These are phyloP conservation scores for Bolinopsis microptera DNA, from an alignment of 37 sponge, comb jelly and placozoan genomes.

Conservation along the genomic window DNA sequence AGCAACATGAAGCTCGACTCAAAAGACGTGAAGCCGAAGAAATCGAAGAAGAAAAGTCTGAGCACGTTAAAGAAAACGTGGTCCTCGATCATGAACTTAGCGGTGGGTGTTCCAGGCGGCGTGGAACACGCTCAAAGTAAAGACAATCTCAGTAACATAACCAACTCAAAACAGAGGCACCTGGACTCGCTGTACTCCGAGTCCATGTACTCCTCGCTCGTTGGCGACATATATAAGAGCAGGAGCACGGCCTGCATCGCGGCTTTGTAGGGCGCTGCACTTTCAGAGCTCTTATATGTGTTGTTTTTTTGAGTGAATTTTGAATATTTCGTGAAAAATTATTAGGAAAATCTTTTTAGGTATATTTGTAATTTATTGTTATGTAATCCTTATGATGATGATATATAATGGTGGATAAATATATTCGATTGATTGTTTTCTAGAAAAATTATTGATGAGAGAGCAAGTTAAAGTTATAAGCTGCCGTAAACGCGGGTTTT, in stretches of 20 bases:
- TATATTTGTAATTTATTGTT: slow-evolving; percentile 60
- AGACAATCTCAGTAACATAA: not conserved
- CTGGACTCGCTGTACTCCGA: slow-evolving; percentile 49
- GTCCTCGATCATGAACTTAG: slow-evolving; percentile 63
- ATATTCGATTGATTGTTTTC: slow-evolving; percentile 18
- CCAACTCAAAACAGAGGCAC: slow-evolving; percentile 17
- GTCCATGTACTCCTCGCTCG: slow-evolving; percentile 9
- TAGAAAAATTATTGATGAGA: not conserved
- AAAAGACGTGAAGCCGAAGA: slow-evolving; percentile 1
- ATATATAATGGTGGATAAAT: not conserved
- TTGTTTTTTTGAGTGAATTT: slow-evolving; percentile 57
- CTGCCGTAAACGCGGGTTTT: too few relatives aligned
- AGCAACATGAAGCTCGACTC: slow-evolving; percentile 38
- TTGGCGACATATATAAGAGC: slow-evolving; percentile 54
- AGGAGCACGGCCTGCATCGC: slow-evolving; percentile 59
- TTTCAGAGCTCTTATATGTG: not conserved
- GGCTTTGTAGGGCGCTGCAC: not conserved
- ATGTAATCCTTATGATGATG: not conserved
- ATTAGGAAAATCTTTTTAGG: slow-evolving; percentile 43
- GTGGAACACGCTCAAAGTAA: slow-evolving; percentile 10
- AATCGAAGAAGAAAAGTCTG: slow-evolving; percentile 56
- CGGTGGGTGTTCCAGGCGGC: slow-evolving; percentile 35
- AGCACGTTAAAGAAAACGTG: slow-evolving; percentile 50
- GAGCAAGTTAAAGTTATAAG: not conserved
- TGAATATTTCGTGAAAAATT: slow-evolving; percentile 41